Evolutionary conservation across 2,888 invertebrate species (phyloP).

Genomic region (Creontiades dilutus): DNA sequence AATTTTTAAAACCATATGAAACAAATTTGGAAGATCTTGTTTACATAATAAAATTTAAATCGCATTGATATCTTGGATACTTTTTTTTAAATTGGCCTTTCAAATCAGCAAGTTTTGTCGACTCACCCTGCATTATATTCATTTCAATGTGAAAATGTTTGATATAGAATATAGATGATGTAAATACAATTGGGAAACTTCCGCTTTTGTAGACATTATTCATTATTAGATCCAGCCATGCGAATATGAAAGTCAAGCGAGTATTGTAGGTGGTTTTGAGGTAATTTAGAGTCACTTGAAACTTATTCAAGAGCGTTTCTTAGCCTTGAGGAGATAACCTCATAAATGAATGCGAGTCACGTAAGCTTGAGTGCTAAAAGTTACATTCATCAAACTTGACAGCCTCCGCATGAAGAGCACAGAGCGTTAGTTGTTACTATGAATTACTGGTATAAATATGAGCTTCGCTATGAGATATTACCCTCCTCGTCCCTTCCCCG

Average conservation of each 20-base stretch:
- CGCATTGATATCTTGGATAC: too few relatives aligned
- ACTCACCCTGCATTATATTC: too few relatives aligned
- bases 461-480: constrained; percentile 19
- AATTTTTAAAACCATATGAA: too few relatives aligned
- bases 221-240: too few relatives aligned
- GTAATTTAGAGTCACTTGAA: neutral
- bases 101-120: too few relatives aligned
- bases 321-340: neutral
- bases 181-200: too few relatives aligned
- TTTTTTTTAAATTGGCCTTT: too few relatives aligned
- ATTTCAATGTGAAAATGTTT: too few relatives aligned
- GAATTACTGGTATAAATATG: constrained; percentile 3
- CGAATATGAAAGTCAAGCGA: neutral
- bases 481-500: neutral
- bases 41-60: too few relatives aligned
- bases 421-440: constrained; percentile 34
- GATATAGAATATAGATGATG: too few relatives aligned
- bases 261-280: neutral
- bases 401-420: neutral
- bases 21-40: too few relatives aligned
- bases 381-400: constrained; percentile 42
- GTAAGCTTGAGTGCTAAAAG: constrained; percentile 19
- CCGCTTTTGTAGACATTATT: too few relatives aligned
- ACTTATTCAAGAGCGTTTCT: neutral
- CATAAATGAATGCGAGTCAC: constrained; percentile 14